Conservation (phyloP, 2,797 vertebrate species). For the Buceros bicornis region DNA sequence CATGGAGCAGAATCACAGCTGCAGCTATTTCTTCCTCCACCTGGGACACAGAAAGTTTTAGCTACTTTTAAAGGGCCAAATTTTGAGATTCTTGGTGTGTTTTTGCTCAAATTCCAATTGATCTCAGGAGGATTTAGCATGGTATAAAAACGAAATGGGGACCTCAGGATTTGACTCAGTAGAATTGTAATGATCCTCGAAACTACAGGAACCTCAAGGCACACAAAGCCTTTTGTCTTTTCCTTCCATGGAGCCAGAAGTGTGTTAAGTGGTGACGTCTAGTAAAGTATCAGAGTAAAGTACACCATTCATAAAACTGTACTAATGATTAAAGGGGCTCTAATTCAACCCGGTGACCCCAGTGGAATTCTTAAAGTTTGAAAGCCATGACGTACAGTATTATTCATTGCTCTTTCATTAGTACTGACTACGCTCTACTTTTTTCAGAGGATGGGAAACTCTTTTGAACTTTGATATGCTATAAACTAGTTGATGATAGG, state of each 20-base stretch:
- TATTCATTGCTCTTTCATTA: conserved; percentile 59
- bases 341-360: conserved; percentile 66
- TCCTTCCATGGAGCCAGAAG: background rate
- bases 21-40: background rate
- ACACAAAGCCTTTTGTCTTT: conserved; percentile 64
- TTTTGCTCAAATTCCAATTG: background rate
- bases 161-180: background rate
- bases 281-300: conserved; percentile 64
- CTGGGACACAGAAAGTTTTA: background rate
- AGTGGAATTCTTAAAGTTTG: conserved; percentile 59
- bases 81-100: background rate
- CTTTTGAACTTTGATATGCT: conserved; percentile 24
- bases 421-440: background rate
- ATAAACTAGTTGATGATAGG: background rate
- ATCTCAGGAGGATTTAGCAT: background rate
- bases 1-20: background rate
- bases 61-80: background rate
- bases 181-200: conserved; percentile 18
- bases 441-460: conserved; percentile 7
- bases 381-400: conserved; percentile 45
- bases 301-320: conserved; percentile 67
- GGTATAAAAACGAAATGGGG: background rate
- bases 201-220: background rate
- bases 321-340: conserved; percentile 63
- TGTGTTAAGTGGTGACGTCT: conserved; percentile 59